These are phyloP conservation scores for Erannis defoliaria DNA, from an alignment of 2,888 invertebrate species.

Conservation along the genomic window DNA sequence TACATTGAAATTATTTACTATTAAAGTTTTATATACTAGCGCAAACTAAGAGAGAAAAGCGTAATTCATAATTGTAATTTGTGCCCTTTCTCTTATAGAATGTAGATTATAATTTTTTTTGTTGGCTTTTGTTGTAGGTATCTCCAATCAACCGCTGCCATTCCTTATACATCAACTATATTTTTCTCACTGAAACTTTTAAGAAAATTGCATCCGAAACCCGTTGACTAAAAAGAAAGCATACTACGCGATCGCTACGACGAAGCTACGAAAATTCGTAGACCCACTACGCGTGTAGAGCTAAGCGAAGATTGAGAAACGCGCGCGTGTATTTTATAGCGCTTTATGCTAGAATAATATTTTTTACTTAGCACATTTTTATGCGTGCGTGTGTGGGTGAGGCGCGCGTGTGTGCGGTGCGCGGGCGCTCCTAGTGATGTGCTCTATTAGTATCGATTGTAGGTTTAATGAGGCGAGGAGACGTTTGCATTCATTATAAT, in stretches of 20 bases:
- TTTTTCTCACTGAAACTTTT: not conserved
- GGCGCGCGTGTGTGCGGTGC: conserved; percentile 49
- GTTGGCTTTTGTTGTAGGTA: not conserved
- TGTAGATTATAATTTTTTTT: no score
- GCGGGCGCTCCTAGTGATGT: conserved; percentile 59
- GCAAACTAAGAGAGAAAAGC: no score
- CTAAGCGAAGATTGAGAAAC: conserved; percentile 68
- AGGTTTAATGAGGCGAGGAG: conserved; percentile 7
- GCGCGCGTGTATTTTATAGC: conserved; percentile 77
- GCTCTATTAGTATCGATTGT: conserved; percentile 40
- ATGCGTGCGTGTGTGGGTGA: conserved; percentile 54
- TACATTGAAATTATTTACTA: no score
- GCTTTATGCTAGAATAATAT: conserved; percentile 84
- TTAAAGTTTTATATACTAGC: no score
- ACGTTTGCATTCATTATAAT: conserved; percentile 25
- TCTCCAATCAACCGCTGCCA: not conserved
- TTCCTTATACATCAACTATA: not conserved
- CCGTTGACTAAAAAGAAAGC: conserved; percentile 36
- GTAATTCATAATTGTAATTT: no score
- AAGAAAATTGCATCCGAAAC: not conserved
- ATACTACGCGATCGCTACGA: conserved; percentile 51
- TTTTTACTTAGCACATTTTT: conserved; percentile 85
- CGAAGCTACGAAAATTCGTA: conserved; percentile 47
- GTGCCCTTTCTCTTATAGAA: no score
- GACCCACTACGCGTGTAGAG: conserved; percentile 49